These are phyloP conservation scores for Crossaster papposus DNA, from an alignment of 53 echinoderm and acorn worm species.

Conservation along the genomic window DNA sequence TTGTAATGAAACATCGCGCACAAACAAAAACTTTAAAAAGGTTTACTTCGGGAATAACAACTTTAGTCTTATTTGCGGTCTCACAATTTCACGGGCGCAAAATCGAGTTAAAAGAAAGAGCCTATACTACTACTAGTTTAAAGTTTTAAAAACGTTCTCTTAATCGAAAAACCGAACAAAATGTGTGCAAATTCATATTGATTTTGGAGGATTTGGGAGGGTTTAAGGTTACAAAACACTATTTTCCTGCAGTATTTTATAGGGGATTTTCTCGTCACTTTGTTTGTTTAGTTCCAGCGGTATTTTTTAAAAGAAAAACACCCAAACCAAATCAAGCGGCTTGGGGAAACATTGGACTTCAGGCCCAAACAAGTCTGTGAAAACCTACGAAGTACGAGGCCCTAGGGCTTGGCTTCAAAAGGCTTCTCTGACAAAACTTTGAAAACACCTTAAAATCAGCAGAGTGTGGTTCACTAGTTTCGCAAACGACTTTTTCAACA, in stretches of 20 bases:
- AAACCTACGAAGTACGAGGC: conserved; percentile 26
- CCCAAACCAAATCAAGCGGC: conserved; percentile 7
- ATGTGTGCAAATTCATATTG: no score
- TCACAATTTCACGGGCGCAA: no score
- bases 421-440: conserved; percentile 37
- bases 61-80: no score
- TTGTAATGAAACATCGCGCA: no score
- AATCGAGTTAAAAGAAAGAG: no score
- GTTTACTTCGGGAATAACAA: no score
- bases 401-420: not conserved
- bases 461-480: not conserved
- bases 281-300: conserved; percentile 29
- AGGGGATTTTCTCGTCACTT: not conserved
- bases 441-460: not conserved
- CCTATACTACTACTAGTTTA: no score
- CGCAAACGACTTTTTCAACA: conserved; percentile 25
- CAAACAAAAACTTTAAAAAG: no score
- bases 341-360: conserved; percentile 24
- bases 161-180: no score
- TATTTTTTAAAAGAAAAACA: not conserved
- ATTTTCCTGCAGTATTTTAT: not conserved
- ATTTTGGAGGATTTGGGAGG: no score
- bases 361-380: conserved; percentile 25
- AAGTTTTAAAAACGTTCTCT: no score
- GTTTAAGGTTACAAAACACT: no score